Evolutionary conservation across 2,888 invertebrate genomes (phyloP).

Genomic region (Anthrax anthrax): DNA sequence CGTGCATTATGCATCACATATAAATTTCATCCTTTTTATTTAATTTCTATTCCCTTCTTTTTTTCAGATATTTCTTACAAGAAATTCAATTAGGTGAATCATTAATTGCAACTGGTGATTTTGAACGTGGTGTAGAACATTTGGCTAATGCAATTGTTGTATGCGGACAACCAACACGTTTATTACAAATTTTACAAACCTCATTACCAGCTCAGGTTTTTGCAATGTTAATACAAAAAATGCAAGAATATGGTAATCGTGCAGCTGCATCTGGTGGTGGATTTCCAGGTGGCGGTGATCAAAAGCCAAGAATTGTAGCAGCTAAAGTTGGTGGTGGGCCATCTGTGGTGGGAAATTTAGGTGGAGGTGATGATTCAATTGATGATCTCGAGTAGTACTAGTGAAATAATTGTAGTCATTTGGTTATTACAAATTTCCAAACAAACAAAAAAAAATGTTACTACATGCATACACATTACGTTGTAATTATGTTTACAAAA

Average conservation of each 20-base stretch:
- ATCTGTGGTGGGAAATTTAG: neutral
- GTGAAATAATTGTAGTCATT: neutral
- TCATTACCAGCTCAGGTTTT: constrained; percentile 92
- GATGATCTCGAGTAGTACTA: constrained; percentile 6
- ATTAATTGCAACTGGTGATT: constrained; percentile 67
- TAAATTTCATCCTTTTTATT: too few species aligned
- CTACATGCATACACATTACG: too few species aligned
- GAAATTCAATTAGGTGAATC: constrained; percentile 92
- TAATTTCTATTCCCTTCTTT: too few species aligned
- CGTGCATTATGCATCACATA: too few species aligned
- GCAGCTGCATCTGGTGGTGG: constrained; percentile 6
- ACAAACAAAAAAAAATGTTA: too few species aligned
- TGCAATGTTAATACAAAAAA: constrained; percentile 67
- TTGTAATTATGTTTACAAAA: too few species aligned
- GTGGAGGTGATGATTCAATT: neutral
- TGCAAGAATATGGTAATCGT: constrained; percentile 32
- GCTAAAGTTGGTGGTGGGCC: constrained; percentile 4
- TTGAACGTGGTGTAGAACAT: constrained; percentile 88
- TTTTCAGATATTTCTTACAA: constrained; percentile 39
- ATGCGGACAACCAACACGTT: constrained; percentile 60
- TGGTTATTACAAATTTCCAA: too few species aligned
- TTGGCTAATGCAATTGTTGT: constrained; percentile 94
- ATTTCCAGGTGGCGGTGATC: constrained; percentile 20
- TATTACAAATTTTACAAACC: constrained; percentile 57
- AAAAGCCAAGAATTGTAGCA: constrained; percentile 18